Evolutionary conservation across 2,888 invertebrate species (phyloP), one percentile per base, ranked within the genome.

Genomic region (Sepioteuthis lessoniana): DNA sequence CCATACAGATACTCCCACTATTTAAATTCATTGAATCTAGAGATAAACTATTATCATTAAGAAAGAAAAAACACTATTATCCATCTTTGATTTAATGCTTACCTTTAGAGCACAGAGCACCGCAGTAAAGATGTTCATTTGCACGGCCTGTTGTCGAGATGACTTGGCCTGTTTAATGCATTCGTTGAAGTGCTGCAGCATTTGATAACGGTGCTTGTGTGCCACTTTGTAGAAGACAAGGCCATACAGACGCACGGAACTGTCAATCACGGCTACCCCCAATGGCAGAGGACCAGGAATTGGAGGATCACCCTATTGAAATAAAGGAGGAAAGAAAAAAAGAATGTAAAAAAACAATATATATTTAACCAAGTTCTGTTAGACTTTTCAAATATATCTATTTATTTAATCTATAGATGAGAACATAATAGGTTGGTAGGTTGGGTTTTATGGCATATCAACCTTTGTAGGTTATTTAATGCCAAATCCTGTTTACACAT

Each of bases 101-200:
- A 97, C 97, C 97, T 99, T 97, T 96, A 99, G 97, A 0, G 99
- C 99, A 95, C 98, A 98, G 93, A 99, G 97, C 47, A 99, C 97
- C 0, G 99, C 99, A 0, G 99, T 99, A 97, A 99, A 99, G 94
- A 99, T 98, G 97, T 99, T 99, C 97, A 99, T 98, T 97, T 99
- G 99, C 37, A 97, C 98, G 0, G 99, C 99, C 97, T 99, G 99
- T 96, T 99, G 99, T 28, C 99, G 98, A 0, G 98, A 98, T 28
- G 99, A 99, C 97, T 99, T 99, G 0, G 99, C 98, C 95, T 99
- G 98, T 91, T 97, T 97, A 95, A 99, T 98, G 97, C 99, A 99
- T 97, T 99, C 99, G 42, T 98, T 98, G 97, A 99, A 99, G 97
- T 99, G 99, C 95, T 99, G 99, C 94, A 99, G 97, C 98, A 99